Conservation (phyloP, 2,797 vertebrate species). For the Alosa sapidissima region DNA sequence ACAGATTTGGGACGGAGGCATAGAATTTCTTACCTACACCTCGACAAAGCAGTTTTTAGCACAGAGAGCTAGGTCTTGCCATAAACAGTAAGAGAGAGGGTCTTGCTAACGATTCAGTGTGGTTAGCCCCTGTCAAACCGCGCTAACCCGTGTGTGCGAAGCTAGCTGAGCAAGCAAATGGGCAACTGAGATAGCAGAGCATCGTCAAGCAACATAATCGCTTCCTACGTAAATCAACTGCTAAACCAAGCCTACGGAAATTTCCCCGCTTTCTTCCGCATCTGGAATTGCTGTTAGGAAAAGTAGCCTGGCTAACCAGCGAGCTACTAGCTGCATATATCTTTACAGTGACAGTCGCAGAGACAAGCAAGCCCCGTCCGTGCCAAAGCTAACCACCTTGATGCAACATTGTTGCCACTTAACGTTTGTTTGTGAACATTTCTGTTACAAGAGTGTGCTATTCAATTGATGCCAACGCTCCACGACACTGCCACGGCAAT, state of each 20-base stretch:
- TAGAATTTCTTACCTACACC: slow-evolving; percentile 8
- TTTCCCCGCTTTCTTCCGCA: background rate
- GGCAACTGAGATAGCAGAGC: slow-evolving; percentile 2
- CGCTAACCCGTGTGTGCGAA: background rate
- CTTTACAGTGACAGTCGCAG: slow-evolving; percentile 2
- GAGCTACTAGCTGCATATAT: background rate
- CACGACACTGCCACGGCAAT: background rate
- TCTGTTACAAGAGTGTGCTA: background rate
- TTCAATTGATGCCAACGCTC: background rate
- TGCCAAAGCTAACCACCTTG: slow-evolving; percentile 21
- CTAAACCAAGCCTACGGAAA: background rate
- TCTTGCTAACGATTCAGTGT: background rate
- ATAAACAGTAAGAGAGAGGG: too few species aligned
- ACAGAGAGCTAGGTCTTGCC: background rate
- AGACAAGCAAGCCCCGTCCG: background rate
- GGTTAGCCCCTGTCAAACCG: slow-evolving; percentile 23
- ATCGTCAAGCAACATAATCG: background rate
- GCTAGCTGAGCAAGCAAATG: slow-evolving; percentile 11
- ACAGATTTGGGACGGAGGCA: background rate
- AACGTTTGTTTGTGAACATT: background rate
- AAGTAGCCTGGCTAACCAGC: background rate
- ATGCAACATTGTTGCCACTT: background rate
- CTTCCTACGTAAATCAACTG: background rate
- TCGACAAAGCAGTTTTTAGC: background rate
- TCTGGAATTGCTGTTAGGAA: background rate